A percentile compares a stretch with the other conserved stretches of the same genome.
Conservation (phyloP, 2,888 invertebrate species). For the Acanthosepion pharaonis region DNA sequence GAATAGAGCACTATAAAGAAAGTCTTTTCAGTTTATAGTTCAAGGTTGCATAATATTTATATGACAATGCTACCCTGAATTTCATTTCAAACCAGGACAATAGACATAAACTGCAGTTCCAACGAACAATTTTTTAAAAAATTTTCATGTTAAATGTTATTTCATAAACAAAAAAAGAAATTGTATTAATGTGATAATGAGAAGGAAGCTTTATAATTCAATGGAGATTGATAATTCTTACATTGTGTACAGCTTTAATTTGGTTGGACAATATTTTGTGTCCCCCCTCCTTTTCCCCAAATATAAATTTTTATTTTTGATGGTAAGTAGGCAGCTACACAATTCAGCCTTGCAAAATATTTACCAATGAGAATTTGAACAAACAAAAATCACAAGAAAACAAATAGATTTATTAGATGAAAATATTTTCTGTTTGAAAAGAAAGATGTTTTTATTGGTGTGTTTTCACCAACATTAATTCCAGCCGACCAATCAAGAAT, state of each 20-base stretch:
- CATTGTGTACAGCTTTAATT: neutral
- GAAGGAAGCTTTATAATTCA: neutral
- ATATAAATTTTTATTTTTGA: neutral
- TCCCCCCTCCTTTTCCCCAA: neutral
- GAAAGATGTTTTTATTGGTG: neutral
- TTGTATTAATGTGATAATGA: neutral
- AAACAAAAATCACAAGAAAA: neutral
- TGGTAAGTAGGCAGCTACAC: neutral
- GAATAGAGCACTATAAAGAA: too few species aligned
- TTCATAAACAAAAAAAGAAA: too few species aligned
- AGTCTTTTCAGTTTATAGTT: too few species aligned
- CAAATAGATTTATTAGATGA: neutral
- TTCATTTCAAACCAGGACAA: too few species aligned
- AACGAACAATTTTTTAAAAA: too few species aligned
- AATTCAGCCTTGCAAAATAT: neutral
- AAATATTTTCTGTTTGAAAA: neutral
- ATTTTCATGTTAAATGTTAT: neutral
- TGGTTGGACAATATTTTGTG: neutral
- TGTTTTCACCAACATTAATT: too few species aligned
- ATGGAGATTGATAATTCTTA: neutral
- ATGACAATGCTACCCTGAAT: too few species aligned
- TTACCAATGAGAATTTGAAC: neutral
- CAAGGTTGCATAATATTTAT: too few species aligned
- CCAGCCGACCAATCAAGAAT: too few species aligned
- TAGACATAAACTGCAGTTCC: too few species aligned